Percentiles rank a stretch among this genome's conserved stretches.
phyloP scores from a whole-genome alignment of 2,888 invertebrate species.

The Metellina segmentata region DNA sequence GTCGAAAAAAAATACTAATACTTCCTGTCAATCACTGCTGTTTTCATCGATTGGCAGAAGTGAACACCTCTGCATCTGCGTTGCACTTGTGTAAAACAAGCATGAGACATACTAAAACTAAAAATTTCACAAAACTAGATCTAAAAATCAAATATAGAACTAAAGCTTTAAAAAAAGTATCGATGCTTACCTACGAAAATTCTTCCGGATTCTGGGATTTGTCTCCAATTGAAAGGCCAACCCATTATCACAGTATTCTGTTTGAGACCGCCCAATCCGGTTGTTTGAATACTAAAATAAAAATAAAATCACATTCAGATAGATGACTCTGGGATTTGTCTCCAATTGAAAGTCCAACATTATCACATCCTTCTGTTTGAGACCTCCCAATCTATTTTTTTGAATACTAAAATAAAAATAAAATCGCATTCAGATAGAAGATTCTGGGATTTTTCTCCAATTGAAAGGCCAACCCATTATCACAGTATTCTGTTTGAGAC shows the following conservation, averaged over 20 bases:
- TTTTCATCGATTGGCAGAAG: too few species aligned
- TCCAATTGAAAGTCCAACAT: slow-evolving; percentile 99
- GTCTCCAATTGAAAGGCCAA: slow-evolving; percentile 99
- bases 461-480: slow-evolving; percentile 99
- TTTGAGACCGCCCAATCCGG: slow-evolving; percentile 97
- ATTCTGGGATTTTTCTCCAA: slow-evolving; percentile 93
- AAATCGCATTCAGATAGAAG: too few species aligned
- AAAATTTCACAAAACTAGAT: too few species aligned
- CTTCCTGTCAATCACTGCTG: too few species aligned
- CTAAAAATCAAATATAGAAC: too few species aligned
- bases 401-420: slow-evolving; percentile 93
- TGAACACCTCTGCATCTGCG: too few species aligned
- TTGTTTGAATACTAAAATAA: slow-evolving; percentile 91
- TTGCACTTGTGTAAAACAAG: too few species aligned
- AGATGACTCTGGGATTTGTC: slow-evolving; percentile 90
- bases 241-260: slow-evolving; percentile 99
- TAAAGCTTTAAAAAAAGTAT: background rate
- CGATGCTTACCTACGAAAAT: slow-evolving; percentile 86
- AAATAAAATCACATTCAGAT: background rate
- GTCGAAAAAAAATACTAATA: too few species aligned
- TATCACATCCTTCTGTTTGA: slow-evolving; percentile 99
- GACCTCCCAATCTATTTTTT: slow-evolving; percentile 96
- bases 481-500: slow-evolving; percentile 98
- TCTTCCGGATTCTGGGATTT: slow-evolving; percentile 90
- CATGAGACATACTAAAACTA: too few species aligned